phyloP scores from a whole-genome alignment of 2,113 vertebrate genomes.

The Origma solitaria region DNA sequence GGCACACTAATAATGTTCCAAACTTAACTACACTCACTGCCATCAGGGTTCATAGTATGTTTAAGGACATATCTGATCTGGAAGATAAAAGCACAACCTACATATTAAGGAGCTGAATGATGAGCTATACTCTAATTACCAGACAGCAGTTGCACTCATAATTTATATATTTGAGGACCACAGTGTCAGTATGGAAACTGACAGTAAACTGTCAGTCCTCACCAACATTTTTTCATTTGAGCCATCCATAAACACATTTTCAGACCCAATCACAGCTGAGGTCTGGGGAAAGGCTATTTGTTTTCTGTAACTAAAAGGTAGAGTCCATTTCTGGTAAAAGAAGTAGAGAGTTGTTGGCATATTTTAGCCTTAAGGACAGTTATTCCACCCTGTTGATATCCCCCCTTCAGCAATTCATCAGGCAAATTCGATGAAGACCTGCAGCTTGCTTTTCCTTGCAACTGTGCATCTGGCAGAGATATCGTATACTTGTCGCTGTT shows the following conservation, averaged over 20 bases:
- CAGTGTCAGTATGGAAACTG: background rate
- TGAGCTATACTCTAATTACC: too few species aligned
- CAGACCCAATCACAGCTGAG: background rate
- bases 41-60: background rate
- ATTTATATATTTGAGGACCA: background rate
- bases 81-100: too few species aligned
- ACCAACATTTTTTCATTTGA: background rate
- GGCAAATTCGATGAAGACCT: background rate
- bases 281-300: background rate
- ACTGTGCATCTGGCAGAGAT: background rate
- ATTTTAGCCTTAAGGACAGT: background rate
- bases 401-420: background rate
- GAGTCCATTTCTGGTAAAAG: background rate
- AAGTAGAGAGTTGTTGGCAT: background rate
- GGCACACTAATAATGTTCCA: too few species aligned
- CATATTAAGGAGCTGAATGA: too few species aligned
- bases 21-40: background rate
- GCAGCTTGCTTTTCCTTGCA: background rate
- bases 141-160: background rate
- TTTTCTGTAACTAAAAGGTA: background rate
- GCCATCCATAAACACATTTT: background rate
- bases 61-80: too few species aligned
- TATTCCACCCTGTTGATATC: background rate
- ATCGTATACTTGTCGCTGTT: background rate
- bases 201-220: background rate